These are phyloP conservation scores for Oxyscelio sp. DNA, from an alignment of 2,888 invertebrate genomes.

Conservation along the genomic window DNA sequence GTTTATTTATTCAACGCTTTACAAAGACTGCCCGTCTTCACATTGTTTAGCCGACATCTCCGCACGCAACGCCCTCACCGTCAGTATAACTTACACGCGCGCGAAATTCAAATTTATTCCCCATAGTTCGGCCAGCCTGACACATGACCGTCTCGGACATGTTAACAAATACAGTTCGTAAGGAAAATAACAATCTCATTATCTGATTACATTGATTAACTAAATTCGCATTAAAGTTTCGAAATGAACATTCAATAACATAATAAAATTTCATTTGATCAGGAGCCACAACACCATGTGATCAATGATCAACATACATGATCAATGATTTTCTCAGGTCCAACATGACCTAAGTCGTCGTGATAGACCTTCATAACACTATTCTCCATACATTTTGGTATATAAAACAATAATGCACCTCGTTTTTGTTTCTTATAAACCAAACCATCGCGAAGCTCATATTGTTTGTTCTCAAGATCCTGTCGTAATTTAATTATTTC, in stretches of 20 bases:
- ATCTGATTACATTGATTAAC: too few species aligned
- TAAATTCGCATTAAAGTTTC: too few species aligned
- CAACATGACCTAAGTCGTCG: slow-evolving; percentile 51
- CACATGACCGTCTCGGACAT: background rate
- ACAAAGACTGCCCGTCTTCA: too few species aligned
- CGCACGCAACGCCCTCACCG: too few species aligned
- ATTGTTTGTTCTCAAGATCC: background rate
- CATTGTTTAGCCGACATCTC: too few species aligned
- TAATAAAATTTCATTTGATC: background rate
- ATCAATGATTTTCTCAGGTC: slow-evolving; percentile 48
- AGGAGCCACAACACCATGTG: slow-evolving; percentile 57
- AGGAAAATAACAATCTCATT: too few species aligned
- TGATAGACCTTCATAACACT: slow-evolving; percentile 42
- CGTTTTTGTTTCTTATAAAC: slow-evolving; percentile 57
- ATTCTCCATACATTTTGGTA: slow-evolving; percentile 46
- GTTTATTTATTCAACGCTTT: too few species aligned
- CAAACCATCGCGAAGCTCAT: background rate
- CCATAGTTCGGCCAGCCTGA: background rate
- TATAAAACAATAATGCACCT: slow-evolving; percentile 58
- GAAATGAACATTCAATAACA: background rate
- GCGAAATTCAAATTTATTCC: too few species aligned
- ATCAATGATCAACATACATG: slow-evolving; percentile 20
- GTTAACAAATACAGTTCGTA: too few species aligned
- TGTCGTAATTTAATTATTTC: background rate
- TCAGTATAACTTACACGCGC: too few species aligned